Evolutionary conservation across 2,888 invertebrate species (phyloP).

Genomic region (Erynnis tages): DNA sequence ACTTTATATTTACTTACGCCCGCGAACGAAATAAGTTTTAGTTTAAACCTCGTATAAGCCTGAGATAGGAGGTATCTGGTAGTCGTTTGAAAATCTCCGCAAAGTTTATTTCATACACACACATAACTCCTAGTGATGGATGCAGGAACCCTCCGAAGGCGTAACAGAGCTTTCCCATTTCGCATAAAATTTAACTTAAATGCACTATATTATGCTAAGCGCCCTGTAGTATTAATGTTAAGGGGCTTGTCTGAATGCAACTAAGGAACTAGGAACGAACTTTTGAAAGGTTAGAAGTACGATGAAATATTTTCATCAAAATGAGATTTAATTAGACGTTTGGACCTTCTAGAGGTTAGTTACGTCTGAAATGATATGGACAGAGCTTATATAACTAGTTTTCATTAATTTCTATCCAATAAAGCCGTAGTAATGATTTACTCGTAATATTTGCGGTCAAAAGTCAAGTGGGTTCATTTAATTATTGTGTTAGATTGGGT

Average conservation of each 20-base stretch:
- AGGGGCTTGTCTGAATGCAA: not conserved
- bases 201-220: slow-evolving; percentile 53
- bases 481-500: no score
- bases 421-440: no score
- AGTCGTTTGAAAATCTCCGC: slow-evolving; percentile 37
- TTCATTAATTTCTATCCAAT: no score
- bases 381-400: no score
- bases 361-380: no score
- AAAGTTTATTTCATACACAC: slow-evolving; percentile 43
- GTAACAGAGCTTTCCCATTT: slow-evolving; percentile 44
- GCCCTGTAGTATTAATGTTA: slow-evolving; percentile 41
- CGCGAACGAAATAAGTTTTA: slow-evolving; percentile 19
- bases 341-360: no score
- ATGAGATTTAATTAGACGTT: no score
- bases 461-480: no score
- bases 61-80: slow-evolving; percentile 22
- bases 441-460: no score
- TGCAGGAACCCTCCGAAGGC: slow-evolving; percentile 40
- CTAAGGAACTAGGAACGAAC: not conserved
- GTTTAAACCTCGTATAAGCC: slow-evolving; percentile 15
- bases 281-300: no score
- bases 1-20: slow-evolving; percentile 13
- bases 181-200: slow-evolving; percentile 52
- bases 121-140: slow-evolving; percentile 50
- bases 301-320: no score